Base-by-base conservation (phyloP, 2,888 invertebrate genomes). In the Apodemia zela region DNA sequence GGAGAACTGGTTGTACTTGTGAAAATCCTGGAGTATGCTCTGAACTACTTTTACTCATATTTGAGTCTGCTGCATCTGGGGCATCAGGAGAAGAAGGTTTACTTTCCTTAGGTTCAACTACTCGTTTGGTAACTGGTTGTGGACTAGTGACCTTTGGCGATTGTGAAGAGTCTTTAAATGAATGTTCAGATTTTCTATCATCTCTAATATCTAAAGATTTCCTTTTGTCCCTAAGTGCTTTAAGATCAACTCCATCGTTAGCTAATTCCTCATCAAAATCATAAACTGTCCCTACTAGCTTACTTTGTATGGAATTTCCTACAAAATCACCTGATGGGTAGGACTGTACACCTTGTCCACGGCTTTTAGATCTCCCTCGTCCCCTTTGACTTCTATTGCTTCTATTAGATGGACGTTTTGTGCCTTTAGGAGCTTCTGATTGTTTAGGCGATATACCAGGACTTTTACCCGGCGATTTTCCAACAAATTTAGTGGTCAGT, bases 191-290 rank as follows among this genome's bases (percentile, higher is more conserved):
- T 77, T 93, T 93, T 64, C 92, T 87, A 66, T 94, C 94, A 47
- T 89, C 89, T 70, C 94, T 93, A 15, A 94, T 76, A 74, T 96
- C 96, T 13, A 95, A 93, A 0, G 96, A 96, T 73, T 96, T 95
- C 62, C 96, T 92, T 66, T 95, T 92, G 74, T 97, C 97, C 42
- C 97, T 91, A 86, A 97, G 93, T 11, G 96, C 94, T 74, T 96
- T 94, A 13, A 97, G 84, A 80, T 96, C 95, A 63, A 96, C 94
- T 17, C 95, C 94, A 67, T 96, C 95, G 70, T 93, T 94, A 10
- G 94, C 93, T 66, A 96, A 94, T 78, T 97, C 97, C 74, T 97
- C 97, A 69, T 97, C 95, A 69, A 96, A 96, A 80, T 97, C 98
- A 75, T 97, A 98, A 2, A 97, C 97, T 2, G 97, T 97, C 10